A percentile compares a stretch with the other conserved stretches of the same genome.
These are phyloP conservation scores for Coturnix japonica DNA, from an alignment of 2,113 vertebrate genomes.

Conservation along the genomic window DNA sequence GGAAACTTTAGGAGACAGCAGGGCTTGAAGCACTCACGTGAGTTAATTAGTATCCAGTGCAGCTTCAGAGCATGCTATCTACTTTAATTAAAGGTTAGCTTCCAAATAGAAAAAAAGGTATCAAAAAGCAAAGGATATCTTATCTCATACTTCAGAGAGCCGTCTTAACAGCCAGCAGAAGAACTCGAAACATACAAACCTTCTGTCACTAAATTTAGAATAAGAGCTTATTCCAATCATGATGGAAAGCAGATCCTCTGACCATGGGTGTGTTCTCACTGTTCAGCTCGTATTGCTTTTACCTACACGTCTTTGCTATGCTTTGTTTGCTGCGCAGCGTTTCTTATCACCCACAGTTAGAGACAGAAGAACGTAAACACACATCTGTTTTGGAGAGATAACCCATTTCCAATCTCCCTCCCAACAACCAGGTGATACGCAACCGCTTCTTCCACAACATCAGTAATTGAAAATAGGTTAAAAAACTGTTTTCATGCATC, in stretches of 20 bases:
- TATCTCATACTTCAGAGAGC: neutral
- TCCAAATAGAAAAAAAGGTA: neutral
- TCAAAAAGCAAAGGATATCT: neutral
- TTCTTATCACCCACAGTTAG: neutral
- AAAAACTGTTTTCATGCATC: rapidly evolving
- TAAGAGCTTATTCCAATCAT: neutral
- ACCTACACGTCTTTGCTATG: neutral
- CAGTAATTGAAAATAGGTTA: neutral
- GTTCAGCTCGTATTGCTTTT: neutral
- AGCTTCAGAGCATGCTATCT: neutral
- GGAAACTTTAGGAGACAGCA: conserved; percentile 33
- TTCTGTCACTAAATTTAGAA: neutral
- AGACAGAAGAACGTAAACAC: neutral
- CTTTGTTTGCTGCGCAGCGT: neutral
- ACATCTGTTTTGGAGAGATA: neutral
- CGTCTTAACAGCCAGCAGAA: neutral
- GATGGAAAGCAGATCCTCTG: neutral
- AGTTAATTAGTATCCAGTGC: conserved; percentile 1
- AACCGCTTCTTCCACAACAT: neutral
- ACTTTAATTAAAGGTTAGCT: conserved; percentile 29
- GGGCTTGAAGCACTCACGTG: neutral
- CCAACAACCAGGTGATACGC: neutral
- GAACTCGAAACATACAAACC: neutral
- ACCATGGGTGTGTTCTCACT: neutral
- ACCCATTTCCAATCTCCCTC: neutral